A percentile compares a stretch with the other conserved stretches of the same genome.
Evolutionary conservation across 2,113 vertebrate species (phyloP).

Genomic region (Mobula hypostoma): DNA sequence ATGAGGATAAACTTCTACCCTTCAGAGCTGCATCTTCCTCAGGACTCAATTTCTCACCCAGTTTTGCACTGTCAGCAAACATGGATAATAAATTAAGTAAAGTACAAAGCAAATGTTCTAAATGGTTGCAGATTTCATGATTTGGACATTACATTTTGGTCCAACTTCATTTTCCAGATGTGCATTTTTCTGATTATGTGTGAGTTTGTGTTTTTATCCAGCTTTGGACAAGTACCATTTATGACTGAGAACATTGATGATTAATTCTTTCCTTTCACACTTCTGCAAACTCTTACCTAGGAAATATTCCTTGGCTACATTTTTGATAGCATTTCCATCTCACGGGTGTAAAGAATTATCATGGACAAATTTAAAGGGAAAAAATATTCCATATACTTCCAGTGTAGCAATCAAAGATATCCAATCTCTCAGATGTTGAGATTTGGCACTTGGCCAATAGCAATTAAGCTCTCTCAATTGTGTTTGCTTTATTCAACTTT

Average conservation of each 20-base stretch:
- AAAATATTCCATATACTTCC: neutral
- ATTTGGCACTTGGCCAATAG: neutral
- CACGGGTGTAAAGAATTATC: neutral
- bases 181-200: neutral
- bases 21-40: no score
- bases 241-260: constrained; percentile 10
- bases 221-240: neutral
- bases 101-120: neutral
- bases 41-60: no score
- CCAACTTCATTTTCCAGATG: neutral
- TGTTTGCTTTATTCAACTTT: neutral
- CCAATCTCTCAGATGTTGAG: neutral
- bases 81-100: neutral
- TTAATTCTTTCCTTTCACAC: neutral
- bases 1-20: no score
- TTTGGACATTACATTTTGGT: neutral
- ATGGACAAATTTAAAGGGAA: neutral
- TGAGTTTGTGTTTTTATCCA: neutral
- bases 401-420: neutral
- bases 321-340: neutral
- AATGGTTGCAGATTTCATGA: constrained; percentile 24
- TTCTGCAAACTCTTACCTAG: neutral
- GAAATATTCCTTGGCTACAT: neutral
- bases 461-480: neutral
- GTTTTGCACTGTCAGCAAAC: no score